Evolutionary conservation across 2,113 vertebrate genomes (phyloP).

Genomic region (Lagopus leucura): DNA sequence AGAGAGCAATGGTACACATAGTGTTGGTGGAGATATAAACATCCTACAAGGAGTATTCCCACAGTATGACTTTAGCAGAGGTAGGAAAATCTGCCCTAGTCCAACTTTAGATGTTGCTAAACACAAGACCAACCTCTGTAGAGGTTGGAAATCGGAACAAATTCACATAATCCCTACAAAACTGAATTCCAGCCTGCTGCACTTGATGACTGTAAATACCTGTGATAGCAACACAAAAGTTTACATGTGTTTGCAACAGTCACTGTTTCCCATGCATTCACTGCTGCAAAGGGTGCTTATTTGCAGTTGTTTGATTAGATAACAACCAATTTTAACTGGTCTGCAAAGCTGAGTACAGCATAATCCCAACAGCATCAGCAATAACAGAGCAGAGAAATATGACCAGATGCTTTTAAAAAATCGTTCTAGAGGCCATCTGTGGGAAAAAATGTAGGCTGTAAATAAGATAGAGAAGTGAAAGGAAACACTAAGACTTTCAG

Average conservation of each 20-base stretch:
- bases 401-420: not conserved
- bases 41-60: not conserved
- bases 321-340: not conserved
- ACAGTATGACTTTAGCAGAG: not conserved
- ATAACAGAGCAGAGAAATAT: not conserved
- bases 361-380: not conserved
- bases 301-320: not conserved
- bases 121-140: not conserved
- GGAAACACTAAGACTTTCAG: not conserved
- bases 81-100: not conserved
- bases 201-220: not conserved
- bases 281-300: not conserved
- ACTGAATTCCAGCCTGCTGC: not conserved
- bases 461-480: not conserved
- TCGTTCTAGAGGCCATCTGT: not conserved
- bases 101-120: not conserved
- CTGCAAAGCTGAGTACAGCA: not conserved
- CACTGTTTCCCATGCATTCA: not conserved
- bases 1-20: not conserved
- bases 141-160: not conserved
- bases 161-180: not conserved
- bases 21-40: not conserved
- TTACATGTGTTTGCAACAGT: not conserved
- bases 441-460: not conserved
- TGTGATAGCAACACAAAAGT: not conserved